Evolutionary conservation across 2,888 invertebrate species (phyloP), one percentile per base, ranked within the genome.

Genomic region (Pheosia gnoma): DNA sequence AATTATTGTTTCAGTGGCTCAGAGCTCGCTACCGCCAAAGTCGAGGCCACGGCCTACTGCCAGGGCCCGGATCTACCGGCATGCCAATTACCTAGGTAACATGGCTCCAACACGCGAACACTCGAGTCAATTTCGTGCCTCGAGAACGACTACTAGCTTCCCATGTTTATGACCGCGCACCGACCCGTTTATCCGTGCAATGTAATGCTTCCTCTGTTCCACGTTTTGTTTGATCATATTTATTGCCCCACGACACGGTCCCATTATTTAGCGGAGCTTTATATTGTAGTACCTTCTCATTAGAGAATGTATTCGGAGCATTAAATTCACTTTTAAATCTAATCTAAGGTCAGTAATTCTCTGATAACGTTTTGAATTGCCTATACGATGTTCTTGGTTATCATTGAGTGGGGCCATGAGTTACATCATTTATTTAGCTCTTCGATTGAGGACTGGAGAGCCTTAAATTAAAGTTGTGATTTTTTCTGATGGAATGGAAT

Each of bases 181-280:
- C 68, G 65, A 73, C 78, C 79, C 82, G 84, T 90, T 87, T 88
- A 88, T 90, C 90, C 88, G 86, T 88, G 83, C 89, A 87, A 90
- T 80, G 78, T 88, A 90, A 83, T 84, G 84, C 90, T 89, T 91
- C 91, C 91, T 87, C 81, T 69, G 81, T 81, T 79, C 82, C 83
- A 83, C 83, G 86, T 90, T 91, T 88, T 86, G 88, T 87, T 88
- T 83, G 84, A 88, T 89, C 87, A 89, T 88, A 89, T 91, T 91
- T 91, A 90, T 89, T 83, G 82, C 82, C 77, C 75, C 77, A 79
- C 79, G 78, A 79, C 77, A 78, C 78, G 71, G 80, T 81, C 71
- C 80, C 83, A 89, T 90, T 88, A 89, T 79, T 89, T 86, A 84
- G 77, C 79, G 68, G 73, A 74, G 82, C 75, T 85, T 83, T 86